Evolutionary conservation across 2,888 invertebrate genomes (phyloP).

Genomic region (Electrophaes corylata): DNA sequence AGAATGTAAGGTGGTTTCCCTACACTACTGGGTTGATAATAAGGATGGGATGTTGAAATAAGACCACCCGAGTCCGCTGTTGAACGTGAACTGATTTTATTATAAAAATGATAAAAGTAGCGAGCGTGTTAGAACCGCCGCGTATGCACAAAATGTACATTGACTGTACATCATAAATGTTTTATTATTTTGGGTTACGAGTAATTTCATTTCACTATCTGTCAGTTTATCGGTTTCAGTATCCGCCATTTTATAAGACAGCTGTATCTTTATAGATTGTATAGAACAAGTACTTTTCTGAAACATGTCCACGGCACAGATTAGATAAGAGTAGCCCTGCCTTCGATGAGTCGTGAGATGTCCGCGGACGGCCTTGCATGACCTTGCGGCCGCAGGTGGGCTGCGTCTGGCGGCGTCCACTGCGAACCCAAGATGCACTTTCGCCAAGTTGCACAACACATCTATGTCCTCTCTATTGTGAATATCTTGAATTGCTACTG

Average conservation of each 20-base stretch:
- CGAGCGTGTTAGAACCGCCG: too few relatives aligned
- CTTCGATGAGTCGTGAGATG: slow-evolving; percentile 19
- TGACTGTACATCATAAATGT: slow-evolving; percentile 18
- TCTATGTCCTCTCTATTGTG: not conserved
- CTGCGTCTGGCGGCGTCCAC: slow-evolving; percentile 20
- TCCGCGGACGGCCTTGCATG: slow-evolving; percentile 50
- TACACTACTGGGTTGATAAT: too few relatives aligned
- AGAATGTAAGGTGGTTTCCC: too few relatives aligned
- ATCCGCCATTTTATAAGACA: not conserved
- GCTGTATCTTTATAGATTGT: not conserved
- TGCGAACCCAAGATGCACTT: slow-evolving; percentile 17
- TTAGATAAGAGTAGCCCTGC: not conserved
- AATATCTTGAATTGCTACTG: not conserved
- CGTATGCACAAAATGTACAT: too few relatives aligned
- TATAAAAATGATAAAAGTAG: too few relatives aligned
- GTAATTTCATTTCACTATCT: slow-evolving; percentile 1
- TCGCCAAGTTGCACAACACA: slow-evolving; percentile 12
- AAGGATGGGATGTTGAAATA: too few relatives aligned
- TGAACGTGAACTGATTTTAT: too few relatives aligned
- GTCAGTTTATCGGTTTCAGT: not conserved
- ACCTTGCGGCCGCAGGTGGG: slow-evolving; percentile 46
- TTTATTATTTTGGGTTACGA: slow-evolving; percentile 18
- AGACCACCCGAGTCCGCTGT: too few relatives aligned
- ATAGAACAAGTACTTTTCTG: not conserved
- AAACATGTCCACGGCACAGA: not conserved